Conservation (phyloP, 1,140 invertebrate species). For the Daktulosphaira vitifoliae region DNA sequence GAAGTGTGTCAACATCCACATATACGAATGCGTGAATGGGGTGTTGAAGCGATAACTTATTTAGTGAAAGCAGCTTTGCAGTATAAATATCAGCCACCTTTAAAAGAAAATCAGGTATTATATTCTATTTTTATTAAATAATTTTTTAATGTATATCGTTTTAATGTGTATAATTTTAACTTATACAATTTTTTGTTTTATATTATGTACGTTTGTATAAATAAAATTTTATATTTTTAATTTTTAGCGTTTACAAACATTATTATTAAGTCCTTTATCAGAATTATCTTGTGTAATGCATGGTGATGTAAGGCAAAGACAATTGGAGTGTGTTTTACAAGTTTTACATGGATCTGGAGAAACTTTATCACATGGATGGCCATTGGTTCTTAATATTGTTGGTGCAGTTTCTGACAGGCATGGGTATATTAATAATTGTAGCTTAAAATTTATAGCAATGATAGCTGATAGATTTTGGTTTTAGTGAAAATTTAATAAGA, state of each 20-base stretch:
- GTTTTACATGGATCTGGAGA: constrained; percentile 89
- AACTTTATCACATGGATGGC: constrained; percentile 86
- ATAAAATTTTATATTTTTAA: too few species aligned
- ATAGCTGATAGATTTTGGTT: constrained; percentile 39
- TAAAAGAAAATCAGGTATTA: constrained; percentile 67
- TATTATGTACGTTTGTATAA: too few species aligned
- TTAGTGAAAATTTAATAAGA: constrained; percentile 79
- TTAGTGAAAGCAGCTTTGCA: constrained; percentile 87
- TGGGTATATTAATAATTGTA: constrained; percentile 51
- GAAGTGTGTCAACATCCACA: constrained; percentile 96
- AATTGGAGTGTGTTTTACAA: constrained; percentile 88
- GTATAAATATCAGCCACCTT: constrained; percentile 72
- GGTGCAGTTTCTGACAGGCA: constrained; percentile 87
- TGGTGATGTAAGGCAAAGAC: constrained; percentile 86
- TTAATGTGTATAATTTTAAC: too few species aligned
- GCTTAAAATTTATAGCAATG: not conserved
- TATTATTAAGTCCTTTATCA: constrained; percentile 77
- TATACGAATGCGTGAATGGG: constrained; percentile 92
- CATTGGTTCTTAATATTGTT: constrained; percentile 85
- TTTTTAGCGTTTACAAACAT: constrained; percentile 72
- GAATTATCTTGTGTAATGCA: constrained; percentile 82
- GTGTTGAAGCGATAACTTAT: constrained; percentile 91
- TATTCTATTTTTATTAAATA: not conserved
- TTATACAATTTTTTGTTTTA: too few species aligned
- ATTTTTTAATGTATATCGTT: too few species aligned